Percentiles rank a stretch among this genome's conserved stretches.
These are phyloP conservation scores for Hydraecia micacea DNA, from an alignment of 2,888 invertebrate species.

Conservation along the genomic window DNA sequence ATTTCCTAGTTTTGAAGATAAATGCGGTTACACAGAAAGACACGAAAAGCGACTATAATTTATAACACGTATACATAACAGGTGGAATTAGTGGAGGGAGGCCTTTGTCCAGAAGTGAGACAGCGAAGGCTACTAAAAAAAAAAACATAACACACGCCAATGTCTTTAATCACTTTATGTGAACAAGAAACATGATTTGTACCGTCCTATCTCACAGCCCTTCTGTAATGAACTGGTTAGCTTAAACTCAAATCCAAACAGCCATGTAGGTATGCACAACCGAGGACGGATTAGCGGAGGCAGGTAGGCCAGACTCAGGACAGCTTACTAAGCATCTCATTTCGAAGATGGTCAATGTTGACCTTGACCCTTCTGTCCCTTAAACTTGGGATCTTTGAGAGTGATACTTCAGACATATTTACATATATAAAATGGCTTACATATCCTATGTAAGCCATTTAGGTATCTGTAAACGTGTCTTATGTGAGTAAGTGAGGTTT, in stretches of 20 bases:
- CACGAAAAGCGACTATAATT: background rate
- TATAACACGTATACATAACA: background rate
- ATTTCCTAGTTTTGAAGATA: background rate
- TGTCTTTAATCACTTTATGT: background rate
- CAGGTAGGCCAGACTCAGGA: slow-evolving; percentile 8
- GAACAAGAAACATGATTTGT: background rate
- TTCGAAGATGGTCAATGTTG: slow-evolving; percentile 27
- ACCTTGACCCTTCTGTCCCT: slow-evolving; percentile 27
- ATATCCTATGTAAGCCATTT: background rate
- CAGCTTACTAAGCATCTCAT: slow-evolving; percentile 45
- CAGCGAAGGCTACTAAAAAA: too few species aligned
- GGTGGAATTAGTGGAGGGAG: too few species aligned
- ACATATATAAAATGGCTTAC: slow-evolving; percentile 4
- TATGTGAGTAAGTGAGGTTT: background rate
- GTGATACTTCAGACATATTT: background rate
- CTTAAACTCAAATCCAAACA: slow-evolving; percentile 27
- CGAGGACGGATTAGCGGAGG: slow-evolving; percentile 23
- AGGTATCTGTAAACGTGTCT: background rate
- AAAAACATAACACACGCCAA: background rate
- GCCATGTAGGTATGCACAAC: background rate
- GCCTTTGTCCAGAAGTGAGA: too few species aligned
- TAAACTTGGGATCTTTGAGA: slow-evolving; percentile 1
- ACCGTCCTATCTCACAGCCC: background rate
- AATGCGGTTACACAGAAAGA: background rate
- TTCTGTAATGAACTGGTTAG: background rate